Conservation (phyloP, 2,888 invertebrate genomes). For the Perithous albicinctus region DNA sequence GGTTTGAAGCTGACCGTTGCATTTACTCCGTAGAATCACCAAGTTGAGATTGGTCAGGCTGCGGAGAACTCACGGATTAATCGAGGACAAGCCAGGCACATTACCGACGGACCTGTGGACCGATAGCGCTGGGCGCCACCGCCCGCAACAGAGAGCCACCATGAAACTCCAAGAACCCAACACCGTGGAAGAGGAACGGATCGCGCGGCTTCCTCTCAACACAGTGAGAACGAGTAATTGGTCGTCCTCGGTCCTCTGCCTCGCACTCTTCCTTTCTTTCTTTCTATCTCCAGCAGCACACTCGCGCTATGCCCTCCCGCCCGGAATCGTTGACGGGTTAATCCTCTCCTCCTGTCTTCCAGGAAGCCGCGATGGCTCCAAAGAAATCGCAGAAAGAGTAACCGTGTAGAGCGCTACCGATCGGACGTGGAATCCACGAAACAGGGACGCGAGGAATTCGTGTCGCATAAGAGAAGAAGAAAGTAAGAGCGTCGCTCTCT, state of each 20-base stretch:
- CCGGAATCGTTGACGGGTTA: conserved; percentile 82
- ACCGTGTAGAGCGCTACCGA: conserved; percentile 11
- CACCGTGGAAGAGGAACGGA: conserved; percentile 60
- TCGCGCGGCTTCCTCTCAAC: conserved; percentile 46
- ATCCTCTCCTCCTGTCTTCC: conserved; percentile 82
- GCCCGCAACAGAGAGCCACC: conserved; percentile 60
- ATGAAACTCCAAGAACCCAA: conserved; percentile 76
- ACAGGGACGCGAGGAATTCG: conserved; percentile 54
- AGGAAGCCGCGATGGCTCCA: conserved; percentile 73
- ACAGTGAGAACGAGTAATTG: conserved; percentile 62
- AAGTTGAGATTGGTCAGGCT: conserved; percentile 30
- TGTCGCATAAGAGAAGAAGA: conserved; percentile 33
- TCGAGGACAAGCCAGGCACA: conserved; percentile 83
- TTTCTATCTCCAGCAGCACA: conserved; percentile 25
- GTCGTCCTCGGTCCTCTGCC: conserved; percentile 42
- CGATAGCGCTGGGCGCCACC: conserved; percentile 68
- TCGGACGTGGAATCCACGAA: conserved; percentile 63
- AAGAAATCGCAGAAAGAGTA: conserved; percentile 57
- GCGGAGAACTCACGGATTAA: conserved; percentile 76
- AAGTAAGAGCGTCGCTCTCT: conserved; percentile 10
- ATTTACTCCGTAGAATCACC: neutral
- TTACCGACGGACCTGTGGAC: conserved; percentile 78
- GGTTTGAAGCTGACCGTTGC: neutral
- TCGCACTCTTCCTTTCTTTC: conserved; percentile 30
- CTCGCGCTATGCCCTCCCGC: conserved; percentile 61